These are phyloP conservation scores for Saccopteryx bilineata DNA, from an alignment of 2,113 vertebrate species.

Conservation along the genomic window DNA sequence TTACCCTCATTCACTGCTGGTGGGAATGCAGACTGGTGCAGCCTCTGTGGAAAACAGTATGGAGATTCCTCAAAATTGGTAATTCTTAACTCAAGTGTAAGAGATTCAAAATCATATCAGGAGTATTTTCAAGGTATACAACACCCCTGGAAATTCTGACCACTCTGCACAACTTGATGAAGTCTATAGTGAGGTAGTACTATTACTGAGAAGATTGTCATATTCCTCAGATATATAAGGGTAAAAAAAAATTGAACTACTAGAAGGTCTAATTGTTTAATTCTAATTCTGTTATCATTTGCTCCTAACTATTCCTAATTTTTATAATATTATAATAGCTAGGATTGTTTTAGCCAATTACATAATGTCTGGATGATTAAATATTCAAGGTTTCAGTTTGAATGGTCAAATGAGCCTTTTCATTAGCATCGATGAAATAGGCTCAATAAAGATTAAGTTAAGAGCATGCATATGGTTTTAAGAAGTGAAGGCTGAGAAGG, in stretches of 20 bases:
- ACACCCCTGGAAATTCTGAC: conserved; percentile 32
- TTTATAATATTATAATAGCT: conserved; percentile 61
- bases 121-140: background rate
- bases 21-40: too few relatives aligned
- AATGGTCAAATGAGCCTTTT: conserved; percentile 64
- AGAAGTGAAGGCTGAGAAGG: conserved; percentile 61
- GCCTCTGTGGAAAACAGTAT: too few relatives aligned
- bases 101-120: conserved; percentile 27
- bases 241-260: conserved; percentile 38
- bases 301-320: conserved; percentile 54
- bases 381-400: conserved; percentile 63
- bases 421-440: conserved; percentile 59
- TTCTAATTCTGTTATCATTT: conserved; percentile 53
- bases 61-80: background rate
- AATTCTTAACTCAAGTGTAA: background rate
- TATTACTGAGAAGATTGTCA: conserved; percentile 14
- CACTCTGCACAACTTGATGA: conserved; percentile 3
- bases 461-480: conserved; percentile 37
- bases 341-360: conserved; percentile 61
- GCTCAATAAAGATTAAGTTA: conserved; percentile 67
- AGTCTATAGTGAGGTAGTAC: background rate
- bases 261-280: conserved; percentile 55
- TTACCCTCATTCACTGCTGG: too few relatives aligned
- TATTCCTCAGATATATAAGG: background rate
- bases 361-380: conserved; percentile 55